Evolutionary conservation across 2,113 vertebrate genomes (phyloP).

Genomic region (Promerops cafer): DNA sequence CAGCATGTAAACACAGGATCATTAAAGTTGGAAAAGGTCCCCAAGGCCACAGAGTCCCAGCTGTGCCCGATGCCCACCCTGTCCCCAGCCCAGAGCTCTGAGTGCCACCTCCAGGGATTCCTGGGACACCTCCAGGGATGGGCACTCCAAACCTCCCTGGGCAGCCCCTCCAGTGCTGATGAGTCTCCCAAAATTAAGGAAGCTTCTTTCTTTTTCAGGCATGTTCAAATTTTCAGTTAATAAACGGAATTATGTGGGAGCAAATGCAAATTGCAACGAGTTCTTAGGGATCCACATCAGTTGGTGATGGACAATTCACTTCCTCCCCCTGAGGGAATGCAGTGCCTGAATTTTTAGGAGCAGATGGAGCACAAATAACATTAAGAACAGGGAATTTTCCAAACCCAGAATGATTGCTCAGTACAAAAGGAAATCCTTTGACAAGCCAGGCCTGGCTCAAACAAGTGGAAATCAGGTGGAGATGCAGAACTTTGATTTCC

Average conservation of each 20-base stretch:
- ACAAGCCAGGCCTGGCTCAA: neutral
- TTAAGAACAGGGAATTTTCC: neutral
- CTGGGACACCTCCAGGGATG: neutral
- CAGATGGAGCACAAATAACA: neutral
- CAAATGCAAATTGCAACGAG: fast-evolving
- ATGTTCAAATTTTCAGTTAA: neutral
- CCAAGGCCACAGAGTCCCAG: fast-evolving
- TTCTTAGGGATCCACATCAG: neutral
- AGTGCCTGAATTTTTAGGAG: neutral
- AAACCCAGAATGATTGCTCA: neutral
- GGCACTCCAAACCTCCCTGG: neutral
- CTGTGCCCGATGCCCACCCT: neutral
- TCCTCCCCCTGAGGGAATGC: neutral
- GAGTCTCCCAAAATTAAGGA: neutral
- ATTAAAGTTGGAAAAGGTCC: neutral
- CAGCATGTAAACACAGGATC: neutral
- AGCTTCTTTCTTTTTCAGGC: too few species aligned
- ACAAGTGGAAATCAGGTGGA: neutral
- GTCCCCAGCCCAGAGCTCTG: neutral
- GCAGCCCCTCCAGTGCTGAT: neutral
- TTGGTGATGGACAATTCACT: neutral
- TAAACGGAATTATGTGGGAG: neutral
- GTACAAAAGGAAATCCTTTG: neutral
- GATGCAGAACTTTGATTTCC: neutral
- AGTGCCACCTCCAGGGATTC: neutral